Evolutionary conservation across 2,797 vertebrate genomes (phyloP).

Genomic region (Intellagama lesueurii): DNA sequence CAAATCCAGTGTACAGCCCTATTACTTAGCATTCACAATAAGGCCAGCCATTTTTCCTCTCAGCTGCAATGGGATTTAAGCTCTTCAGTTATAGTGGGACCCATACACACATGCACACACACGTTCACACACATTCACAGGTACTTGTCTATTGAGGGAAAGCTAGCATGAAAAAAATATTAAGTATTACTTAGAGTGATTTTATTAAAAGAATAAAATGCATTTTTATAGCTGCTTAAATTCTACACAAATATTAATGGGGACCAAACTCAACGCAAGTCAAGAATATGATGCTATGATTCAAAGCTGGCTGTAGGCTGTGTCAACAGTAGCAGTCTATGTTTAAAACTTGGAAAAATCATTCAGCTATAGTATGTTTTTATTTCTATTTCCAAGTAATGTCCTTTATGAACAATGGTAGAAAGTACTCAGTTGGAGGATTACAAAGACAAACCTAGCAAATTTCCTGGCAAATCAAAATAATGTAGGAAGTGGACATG

Average conservation of each 20-base stretch:
- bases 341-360: background rate
- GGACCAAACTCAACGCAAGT: background rate
- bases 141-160: too few relatives aligned
- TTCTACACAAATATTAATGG: background rate
- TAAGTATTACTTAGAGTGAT: background rate
- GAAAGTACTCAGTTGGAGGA: background rate
- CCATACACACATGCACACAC: too few relatives aligned
- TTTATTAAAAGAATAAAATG: background rate
- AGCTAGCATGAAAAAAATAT: background rate
- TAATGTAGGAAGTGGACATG: background rate
- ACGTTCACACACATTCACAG: too few relatives aligned
- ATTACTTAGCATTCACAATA: background rate
- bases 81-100: background rate
- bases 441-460: background rate
- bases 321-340: background rate
- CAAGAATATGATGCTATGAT: background rate
- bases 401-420: background rate
- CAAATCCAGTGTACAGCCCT: too few relatives aligned
- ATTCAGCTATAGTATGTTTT: background rate
- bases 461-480: background rate
- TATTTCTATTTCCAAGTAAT: background rate
- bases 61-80: background rate
- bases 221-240: background rate
- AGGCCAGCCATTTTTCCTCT: background rate
- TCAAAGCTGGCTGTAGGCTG: background rate